Evolutionary conservation across 2,113 vertebrate genomes (phyloP), one percentile per base, ranked within the genome.

Genomic region (Collichthys lucidus): DNA sequence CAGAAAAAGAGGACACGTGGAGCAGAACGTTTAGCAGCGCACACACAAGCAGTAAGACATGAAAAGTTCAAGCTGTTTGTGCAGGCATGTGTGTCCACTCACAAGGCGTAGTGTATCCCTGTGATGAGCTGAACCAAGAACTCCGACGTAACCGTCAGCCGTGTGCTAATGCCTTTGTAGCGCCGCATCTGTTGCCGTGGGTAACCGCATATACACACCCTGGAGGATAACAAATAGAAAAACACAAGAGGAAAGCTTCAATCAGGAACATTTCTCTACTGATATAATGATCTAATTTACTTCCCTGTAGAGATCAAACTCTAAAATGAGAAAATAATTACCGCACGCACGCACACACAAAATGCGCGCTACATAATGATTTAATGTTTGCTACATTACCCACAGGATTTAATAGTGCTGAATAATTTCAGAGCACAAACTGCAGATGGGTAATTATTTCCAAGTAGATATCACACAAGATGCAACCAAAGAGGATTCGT

Each of bases 41-140:
- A 57, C 3, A 49, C 3, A 31, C 22, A 3, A 46, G 8, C 22
- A 44, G 49, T 24, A 17, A 55, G 29, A 61, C 35, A 46, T 46
- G 22, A 26, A 29, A 59, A 29, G 19, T n/a, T 46, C 1, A 26
- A 53, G 63, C 26, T 67, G 66, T 66, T 42, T 68, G 29, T 74
- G 42, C 35, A 50, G 40, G 52, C 2, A 1, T 29, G 17, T 59
- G 64, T 59, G 52, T 17, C 31, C 65, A 96, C 98, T 97, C 95
- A 99, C 98, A 99, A 95, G 15, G 97, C 96, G 78, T 97, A 99
- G 94, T 99, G 97, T 92, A 99, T 97, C 73, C 98, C 98, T 11
- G 98, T 98, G 86, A 99, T 95, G 94, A 99, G 96, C 65, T 99
- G 98, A 52, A 99, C 98, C 94, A 99, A 95, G 94, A 99, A 99